phyloP scores from a whole-genome alignment of 2,113 vertebrate genomes.

The Caranx ignobilis region DNA sequence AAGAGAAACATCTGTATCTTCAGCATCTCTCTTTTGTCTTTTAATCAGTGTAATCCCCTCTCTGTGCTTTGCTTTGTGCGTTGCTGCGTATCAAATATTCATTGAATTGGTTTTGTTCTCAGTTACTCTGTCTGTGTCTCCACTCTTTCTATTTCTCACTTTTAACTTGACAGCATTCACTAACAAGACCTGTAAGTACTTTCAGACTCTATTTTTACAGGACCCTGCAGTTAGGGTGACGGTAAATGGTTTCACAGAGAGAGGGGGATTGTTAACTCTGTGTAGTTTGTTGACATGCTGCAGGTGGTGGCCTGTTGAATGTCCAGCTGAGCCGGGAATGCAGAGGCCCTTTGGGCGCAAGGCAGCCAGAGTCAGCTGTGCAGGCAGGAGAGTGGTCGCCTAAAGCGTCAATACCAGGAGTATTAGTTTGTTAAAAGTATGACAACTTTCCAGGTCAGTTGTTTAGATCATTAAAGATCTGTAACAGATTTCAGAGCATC shows the following conservation, averaged over 20 bases:
- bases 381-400: conserved; percentile 11
- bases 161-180: conserved; percentile 1
- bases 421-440: not conserved
- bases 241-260: conserved; percentile 62
- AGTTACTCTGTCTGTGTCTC: not conserved
- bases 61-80: not conserved
- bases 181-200: conserved; percentile 27
- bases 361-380: conserved; percentile 31
- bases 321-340: conserved; percentile 81
- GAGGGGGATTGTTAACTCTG: conserved; percentile 54
- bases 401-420: not conserved
- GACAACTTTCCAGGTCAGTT: not conserved
- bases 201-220: conserved; percentile 58
- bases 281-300: conserved; percentile 68
- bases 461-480: conserved; percentile 22
- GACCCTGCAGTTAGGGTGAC: conserved; percentile 45
- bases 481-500: not conserved
- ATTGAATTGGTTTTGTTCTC: not conserved
- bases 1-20: conserved; percentile 3
- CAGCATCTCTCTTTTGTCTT: not conserved
- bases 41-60: not conserved
- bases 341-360: conserved; percentile 54
- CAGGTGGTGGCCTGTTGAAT: conserved; percentile 77
- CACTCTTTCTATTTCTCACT: not conserved
- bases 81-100: not conserved